These are phyloP conservation scores for Bambusicola thoracicus DNA, from an alignment of 2,113 vertebrate species.

Conservation along the genomic window DNA sequence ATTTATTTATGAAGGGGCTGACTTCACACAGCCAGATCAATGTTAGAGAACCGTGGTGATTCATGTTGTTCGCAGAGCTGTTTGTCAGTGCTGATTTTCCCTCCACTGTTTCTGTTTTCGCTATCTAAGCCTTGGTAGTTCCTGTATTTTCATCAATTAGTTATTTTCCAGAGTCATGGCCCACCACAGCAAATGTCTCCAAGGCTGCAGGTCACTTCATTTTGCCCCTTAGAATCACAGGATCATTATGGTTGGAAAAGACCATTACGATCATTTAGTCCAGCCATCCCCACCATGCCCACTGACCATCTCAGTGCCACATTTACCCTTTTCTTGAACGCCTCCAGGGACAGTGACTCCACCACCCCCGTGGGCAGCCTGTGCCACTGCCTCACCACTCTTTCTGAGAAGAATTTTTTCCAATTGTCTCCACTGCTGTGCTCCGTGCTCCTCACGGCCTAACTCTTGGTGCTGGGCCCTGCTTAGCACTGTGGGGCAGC, in stretches of 20 bases:
- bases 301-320: too few relatives aligned
- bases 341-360: too few relatives aligned
- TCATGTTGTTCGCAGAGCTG: not conserved
- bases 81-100: not conserved
- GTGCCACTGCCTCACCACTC: too few relatives aligned
- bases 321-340: too few relatives aligned
- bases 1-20: not conserved
- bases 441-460: not conserved
- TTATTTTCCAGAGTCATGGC: not conserved
- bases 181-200: not conserved
- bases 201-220: not conserved
- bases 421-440: not conserved
- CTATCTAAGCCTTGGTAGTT: not conserved
- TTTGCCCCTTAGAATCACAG: not conserved
- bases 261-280: too few relatives aligned
- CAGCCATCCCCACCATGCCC: too few relatives aligned
- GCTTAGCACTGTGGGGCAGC: not conserved
- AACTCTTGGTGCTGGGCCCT: not conserved
- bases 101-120: not conserved
- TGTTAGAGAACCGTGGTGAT: slow-evolving; percentile 2
- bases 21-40: not conserved
- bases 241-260: too few relatives aligned
- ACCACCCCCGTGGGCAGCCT: too few relatives aligned
- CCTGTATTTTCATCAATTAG: not conserved
- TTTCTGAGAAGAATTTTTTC: too few relatives aligned